Evolutionary conservation across 2,113 vertebrate species (phyloP).

Genomic region (Amphiprion percula): DNA sequence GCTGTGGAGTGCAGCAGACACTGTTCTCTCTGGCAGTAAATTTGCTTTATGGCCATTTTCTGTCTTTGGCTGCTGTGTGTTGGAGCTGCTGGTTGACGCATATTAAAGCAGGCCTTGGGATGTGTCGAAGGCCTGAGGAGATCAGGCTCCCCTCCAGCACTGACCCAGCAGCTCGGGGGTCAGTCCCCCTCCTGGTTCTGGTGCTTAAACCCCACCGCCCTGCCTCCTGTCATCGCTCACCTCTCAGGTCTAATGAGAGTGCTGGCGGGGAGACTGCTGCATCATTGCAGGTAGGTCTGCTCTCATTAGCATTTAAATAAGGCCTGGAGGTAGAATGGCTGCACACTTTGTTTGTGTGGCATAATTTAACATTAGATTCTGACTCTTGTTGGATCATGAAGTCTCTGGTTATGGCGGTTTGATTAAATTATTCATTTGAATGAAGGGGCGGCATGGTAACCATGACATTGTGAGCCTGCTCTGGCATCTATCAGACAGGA

Average conservation of each 20-base stretch:
- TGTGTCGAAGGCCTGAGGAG: slow-evolving; percentile 14
- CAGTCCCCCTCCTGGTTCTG: slow-evolving; percentile 9
- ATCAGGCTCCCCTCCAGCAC: slow-evolving; percentile 5
- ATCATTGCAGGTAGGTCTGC: slow-evolving; percentile 61
- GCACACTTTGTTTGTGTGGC: slow-evolving; percentile 32
- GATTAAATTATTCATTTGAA: slow-evolving; percentile 53
- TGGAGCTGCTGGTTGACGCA: slow-evolving; percentile 19
- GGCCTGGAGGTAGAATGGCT: slow-evolving; percentile 11
- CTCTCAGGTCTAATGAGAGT: slow-evolving; percentile 61
- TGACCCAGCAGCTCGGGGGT: slow-evolving; percentile 28
- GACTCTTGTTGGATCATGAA: slow-evolving; percentile 33
- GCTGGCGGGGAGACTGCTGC: slow-evolving; percentile 48
- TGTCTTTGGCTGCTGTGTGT: slow-evolving; percentile 45
- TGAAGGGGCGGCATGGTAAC: slow-evolving; percentile 18
- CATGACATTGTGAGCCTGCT: slow-evolving; percentile 23
- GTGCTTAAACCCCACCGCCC: not conserved
- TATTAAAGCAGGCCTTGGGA: slow-evolving; percentile 21
- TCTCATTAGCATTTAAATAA: slow-evolving; percentile 76
- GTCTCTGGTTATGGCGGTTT: slow-evolving; percentile 26
- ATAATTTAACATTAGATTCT: slow-evolving; percentile 48
- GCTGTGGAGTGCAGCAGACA: slow-evolving; percentile 48
- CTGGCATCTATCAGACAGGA: slow-evolving; percentile 26
- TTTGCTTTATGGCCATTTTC: slow-evolving; percentile 66
- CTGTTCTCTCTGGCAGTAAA: slow-evolving; percentile 48
- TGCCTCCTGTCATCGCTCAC: slow-evolving; percentile 22